phyloP scores from a whole-genome alignment of 2,113 vertebrate species.

The Junco hyemalis region DNA sequence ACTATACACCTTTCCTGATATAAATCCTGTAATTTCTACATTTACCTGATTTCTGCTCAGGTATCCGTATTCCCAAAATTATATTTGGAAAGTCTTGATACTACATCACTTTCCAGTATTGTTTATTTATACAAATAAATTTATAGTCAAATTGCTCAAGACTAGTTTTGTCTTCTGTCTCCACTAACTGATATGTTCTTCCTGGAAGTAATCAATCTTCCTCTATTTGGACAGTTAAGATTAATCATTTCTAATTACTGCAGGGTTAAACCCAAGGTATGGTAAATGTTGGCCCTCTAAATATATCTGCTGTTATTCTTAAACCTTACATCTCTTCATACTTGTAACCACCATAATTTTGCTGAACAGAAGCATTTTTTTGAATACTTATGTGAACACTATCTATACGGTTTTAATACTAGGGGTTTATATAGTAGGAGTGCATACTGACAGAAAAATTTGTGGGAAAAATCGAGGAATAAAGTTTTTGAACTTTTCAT shows the following conservation, averaged over 20 bases:
- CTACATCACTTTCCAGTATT: neutral
- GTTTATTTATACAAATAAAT: neutral
- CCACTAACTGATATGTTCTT: neutral
- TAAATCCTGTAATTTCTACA: neutral
- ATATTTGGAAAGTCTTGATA: neutral
- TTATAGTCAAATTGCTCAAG: neutral
- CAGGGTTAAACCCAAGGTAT: neutral
- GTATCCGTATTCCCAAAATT: neutral
- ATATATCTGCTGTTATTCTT: neutral
- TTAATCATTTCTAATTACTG: neutral
- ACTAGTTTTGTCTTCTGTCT: neutral
- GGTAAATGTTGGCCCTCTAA: neutral
- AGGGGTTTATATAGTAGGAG: neutral
- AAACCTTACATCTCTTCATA: neutral
- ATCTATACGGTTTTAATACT: neutral
- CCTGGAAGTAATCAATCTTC: neutral
- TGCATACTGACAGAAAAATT: accelerated
- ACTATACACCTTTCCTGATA: neutral
- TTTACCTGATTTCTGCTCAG: neutral
- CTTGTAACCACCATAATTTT: neutral
- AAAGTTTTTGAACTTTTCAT: neutral
- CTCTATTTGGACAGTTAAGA: neutral
- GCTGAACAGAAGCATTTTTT: neutral
- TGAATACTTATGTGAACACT: accelerated
- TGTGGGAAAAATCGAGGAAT: neutral